Base-by-base conservation (phyloP, 1,140 invertebrate genomes). In the Conus ventricosus region DNA sequence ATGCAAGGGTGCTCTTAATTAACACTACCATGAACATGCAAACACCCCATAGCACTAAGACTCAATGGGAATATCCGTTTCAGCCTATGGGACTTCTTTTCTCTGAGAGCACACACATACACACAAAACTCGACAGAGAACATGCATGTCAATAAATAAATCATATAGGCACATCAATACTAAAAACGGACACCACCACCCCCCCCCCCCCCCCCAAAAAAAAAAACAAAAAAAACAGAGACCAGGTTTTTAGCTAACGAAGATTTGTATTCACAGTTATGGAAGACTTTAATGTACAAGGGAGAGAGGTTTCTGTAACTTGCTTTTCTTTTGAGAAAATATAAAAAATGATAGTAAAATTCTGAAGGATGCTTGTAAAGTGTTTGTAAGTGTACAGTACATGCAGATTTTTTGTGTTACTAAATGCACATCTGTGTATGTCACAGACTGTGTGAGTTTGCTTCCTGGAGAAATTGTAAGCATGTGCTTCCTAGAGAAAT, bases 261-360 rank as follows among this genome's bases (percentile, higher is more conserved):
- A 95, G 97, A 98, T 97, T 51, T 97, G 97, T 88, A 96, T 96
- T 91, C 97, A 98, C 27, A 15, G 20, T 51, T 13, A 39, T 39
- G n/a, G 78, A 10, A 80, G n/a, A 80, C 11, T 10, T 80, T 8
- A 17, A 23, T 23, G 20, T 71, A 23, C 67, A 71, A 23, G 67
- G 20, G 75, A 76, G 23, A 27, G 75, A 76, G 75, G 39, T 39
- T 39, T 39, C 39, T 39, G 39, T 39, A 39, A 39, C 39, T 39
- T 39, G 39, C 39, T 39, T 39, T 39, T 39, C 39, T 39, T 39
- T 39, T 39, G 39, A 39, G 39, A 39, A 39, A 39, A 39, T n/a
- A 39, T 1, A 39, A 39, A 39, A 39, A 39, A 39, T 39, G 39
- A 39, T 39, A 39, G 39, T 39, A 39, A 39, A 39, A 0, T 39